Evolutionary conservation across 92 coral and sea anemone species (phyloP).

Genomic region (Phymanthus crucifer): DNA sequence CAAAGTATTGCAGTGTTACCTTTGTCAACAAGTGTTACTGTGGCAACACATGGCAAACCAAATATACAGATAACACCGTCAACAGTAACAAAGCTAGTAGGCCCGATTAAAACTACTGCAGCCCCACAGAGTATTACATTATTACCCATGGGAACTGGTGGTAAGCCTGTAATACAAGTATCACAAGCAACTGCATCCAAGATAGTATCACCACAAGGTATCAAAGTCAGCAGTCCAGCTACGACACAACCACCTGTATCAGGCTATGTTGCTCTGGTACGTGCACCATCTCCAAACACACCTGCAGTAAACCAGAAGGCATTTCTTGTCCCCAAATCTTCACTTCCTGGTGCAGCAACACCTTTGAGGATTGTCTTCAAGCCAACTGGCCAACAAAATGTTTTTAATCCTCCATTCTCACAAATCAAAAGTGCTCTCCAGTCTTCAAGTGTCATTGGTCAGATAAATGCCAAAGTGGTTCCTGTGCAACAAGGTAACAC

Average conservation of each 20-base stretch:
- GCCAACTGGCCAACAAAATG: constrained; percentile 12
- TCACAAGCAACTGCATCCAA: neutral
- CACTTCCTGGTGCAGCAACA: neutral
- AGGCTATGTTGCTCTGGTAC: constrained; percentile 7
- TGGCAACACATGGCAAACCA: constrained; percentile 5
- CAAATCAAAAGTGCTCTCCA: constrained; percentile 21
- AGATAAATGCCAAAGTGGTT: neutral
- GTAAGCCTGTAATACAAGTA: neutral
- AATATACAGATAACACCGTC: neutral
- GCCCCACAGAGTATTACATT: constrained; percentile 6
- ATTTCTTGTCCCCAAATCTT: constrained; percentile 15
- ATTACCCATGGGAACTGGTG: neutral
- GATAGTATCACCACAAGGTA: no score
- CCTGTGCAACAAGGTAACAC: neutral
- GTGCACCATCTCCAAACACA: neutral
- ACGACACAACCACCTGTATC: neutral
- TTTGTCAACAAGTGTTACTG: neutral
- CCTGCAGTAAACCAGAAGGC: neutral
- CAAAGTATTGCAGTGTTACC: constrained; percentile 1
- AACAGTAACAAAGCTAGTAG: neutral
- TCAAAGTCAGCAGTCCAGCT: neutral
- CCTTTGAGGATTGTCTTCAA: constrained; percentile 25
- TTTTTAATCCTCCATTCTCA: constrained; percentile 7
- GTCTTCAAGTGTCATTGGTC: constrained; percentile 8
- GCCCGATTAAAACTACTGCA: no score